Conservation (phyloP, 2,888 invertebrate genomes). For the Teleiodes luculella region DNA sequence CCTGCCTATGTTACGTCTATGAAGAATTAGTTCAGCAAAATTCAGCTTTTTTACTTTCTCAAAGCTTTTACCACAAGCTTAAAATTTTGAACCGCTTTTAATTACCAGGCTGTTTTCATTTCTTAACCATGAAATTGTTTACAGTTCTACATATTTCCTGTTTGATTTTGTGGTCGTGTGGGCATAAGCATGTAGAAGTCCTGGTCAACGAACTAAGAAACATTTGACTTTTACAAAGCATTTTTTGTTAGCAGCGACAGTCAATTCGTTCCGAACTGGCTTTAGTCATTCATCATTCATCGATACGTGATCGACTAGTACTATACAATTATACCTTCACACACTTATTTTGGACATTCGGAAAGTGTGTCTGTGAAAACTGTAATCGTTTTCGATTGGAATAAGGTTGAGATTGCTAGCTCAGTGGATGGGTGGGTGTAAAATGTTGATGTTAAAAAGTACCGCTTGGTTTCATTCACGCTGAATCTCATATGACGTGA, state of each 20-base stretch:
- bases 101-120: too few relatives aligned
- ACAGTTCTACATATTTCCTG: neutral
- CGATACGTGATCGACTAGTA: conserved; percentile 60
- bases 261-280: conserved; percentile 42
- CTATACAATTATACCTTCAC: conserved; percentile 44
- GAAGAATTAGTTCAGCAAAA: too few relatives aligned
- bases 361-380: neutral
- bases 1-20: too few relatives aligned
- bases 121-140: neutral
- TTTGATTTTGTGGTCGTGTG: neutral
- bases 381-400: neutral
- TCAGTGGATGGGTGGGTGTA: neutral
- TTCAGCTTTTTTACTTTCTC: too few relatives aligned
- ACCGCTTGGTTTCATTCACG: conserved; percentile 62
- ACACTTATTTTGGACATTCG: conserved; percentile 5
- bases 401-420: neutral
- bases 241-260: conserved; percentile 42
- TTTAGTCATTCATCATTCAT: conserved; percentile 58
- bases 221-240: conserved; percentile 43
- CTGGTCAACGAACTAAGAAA: conserved; percentile 54
- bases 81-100: too few relatives aligned
- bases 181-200: neutral
- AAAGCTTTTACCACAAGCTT: too few relatives aligned
- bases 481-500: conserved; percentile 20
- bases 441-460: conserved; percentile 35